Evolutionary conservation across 2,888 invertebrate genomes (phyloP), one percentile per base, ranked within the genome.

Genomic region (Dusona sp.): DNA sequence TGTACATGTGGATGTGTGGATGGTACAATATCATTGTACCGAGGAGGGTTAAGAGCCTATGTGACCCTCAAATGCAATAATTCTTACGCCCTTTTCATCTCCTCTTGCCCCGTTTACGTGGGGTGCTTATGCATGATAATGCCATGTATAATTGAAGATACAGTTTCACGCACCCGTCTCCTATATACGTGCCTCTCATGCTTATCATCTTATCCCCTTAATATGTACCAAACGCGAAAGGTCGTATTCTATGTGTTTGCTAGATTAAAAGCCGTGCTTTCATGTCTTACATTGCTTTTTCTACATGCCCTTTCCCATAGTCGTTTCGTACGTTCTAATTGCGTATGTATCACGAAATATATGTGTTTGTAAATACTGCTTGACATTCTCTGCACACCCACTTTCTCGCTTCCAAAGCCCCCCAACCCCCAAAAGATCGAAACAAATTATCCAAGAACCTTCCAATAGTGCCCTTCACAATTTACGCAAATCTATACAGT

Each of bases 91-190:
- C 7, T 57, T 57, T 11, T 25, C 0, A 25, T 22, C 13, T 13
- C 25, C 29, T n/a, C 29, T 6, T 13, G 16, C 6, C 1, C 48
- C 19, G n/a, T 48, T 48, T 29, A 61, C 16, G 6, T 25, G 16
- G 4, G 25, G 4, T 61, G 4, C 61, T 61, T 16, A 29, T 61
- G 16, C 61, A 61, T 16, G 6, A 61, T 29, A 29, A 29, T 29
- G 16, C 6, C 61, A 61, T 61, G 6, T 16, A 61, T 61, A 16
- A 61, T 61, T 61, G 4, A 61, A 61, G n/a, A n/a, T 29, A 61
- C 61, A 61, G 29, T 29, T 61, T 29, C 61, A 61, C 61, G 61
- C 61, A 61, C 57, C 54, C 54, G 54, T 54, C 22, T 9, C 54
- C 54, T 16, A 25, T 25, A 22, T 22, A 22, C 22, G 54, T 22